Evolutionary conservation across 2,888 invertebrate species (phyloP), one percentile per base, ranked within the genome.

Genomic region (Drosophila greeni): DNA sequence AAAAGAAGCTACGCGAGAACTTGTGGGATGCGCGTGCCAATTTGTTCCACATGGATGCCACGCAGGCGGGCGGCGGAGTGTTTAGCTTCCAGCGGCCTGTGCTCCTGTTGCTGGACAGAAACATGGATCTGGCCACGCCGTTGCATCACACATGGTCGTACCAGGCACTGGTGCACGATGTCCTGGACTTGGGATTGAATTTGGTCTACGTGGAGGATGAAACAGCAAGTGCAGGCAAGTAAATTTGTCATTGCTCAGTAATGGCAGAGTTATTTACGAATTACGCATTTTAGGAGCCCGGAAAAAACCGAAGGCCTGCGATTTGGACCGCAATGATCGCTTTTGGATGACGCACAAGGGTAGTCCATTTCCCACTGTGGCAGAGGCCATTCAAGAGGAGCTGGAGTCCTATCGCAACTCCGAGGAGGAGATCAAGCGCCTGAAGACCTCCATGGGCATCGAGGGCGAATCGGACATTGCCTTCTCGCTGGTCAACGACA

Each of bases 81-180:
- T 93, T 92, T 84, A 95, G 96, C 88, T 98, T 98, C 87, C 97
- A 98, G 84, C 91, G 99, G 48, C 99, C 99, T 0, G 91, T 99
- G 81, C 90, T 99, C 33, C 94, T 99, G 72, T 90, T 99, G 66
- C 90, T 99, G 58, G 99, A 99, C 88, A 92, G 99, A 66, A 97
- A 96, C 89, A 91, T 98, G 72, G 99, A 99, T 88, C 93, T 99
- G 92, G 98, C 98, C 2, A 99, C 99, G 40, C 98, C 98, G 24
- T 90, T 99, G 66, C 99, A 99, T 90, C 99, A 99, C 89, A 98
- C 99, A 0, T 99, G 99, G 99, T 99, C 99, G 0, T 99, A 99
- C 89, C 99, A 99, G 89, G 99, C 99, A 1, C 90, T 99, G 56
- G 94, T 97, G 24, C 99, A 99, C 89, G 99, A 99, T 91, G 95